Evolutionary conservation across 2,797 vertebrate genomes (phyloP), one percentile per base, ranked within the genome.

Genomic region (Amblyraja radiata): DNA sequence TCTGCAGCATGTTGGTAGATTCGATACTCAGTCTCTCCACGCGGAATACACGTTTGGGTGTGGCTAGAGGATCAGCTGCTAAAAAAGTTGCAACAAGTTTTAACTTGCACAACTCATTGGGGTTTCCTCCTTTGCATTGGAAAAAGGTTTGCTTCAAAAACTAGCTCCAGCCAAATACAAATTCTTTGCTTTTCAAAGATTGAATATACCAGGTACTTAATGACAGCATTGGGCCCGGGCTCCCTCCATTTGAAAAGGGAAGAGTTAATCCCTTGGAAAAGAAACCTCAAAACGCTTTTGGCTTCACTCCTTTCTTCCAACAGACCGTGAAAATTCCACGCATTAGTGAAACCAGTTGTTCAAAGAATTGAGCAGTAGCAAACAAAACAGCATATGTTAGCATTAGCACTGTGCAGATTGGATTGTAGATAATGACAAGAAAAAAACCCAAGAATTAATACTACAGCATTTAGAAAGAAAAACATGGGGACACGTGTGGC

Each of bases 241-340:
- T 68, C 9, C 14, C 8, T 32, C 65, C 84, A 16, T 68, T 68
- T 1, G 10, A 32, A 68, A 88, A n/a, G 28, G 14, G 63, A 32
- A 65, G 61, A 88, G 84, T 68, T 88, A 68, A 88, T 9, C 63
- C 36, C 61, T 65, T 63, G 0, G 28, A 36, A 32, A 65, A 18
- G 9, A 36, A 88, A 88, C 16, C n/a, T 86, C 14, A 16, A 28
- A 18, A 32, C 18, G 84, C 11, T 16, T 88, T 88, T 36, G n/a
- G n/a, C 84, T 88, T 9, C 84, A 39, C 46, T 39, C 28, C 7
- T 11, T 23, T 28, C 39, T 10, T 84, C 46, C 0, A 76, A 28
- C 68, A 74, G 90, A 92, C 73, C 90, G 74, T 54, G 73, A 92
- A 76, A 92, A 92, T 92, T 76, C 68, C 90, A 6, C 39, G 39